Percentiles rank a stretch among this genome's conserved stretches.
Evolutionary conservation across 2,113 vertebrate species (phyloP).

Genomic region (Mirounga angustirostris): DNA sequence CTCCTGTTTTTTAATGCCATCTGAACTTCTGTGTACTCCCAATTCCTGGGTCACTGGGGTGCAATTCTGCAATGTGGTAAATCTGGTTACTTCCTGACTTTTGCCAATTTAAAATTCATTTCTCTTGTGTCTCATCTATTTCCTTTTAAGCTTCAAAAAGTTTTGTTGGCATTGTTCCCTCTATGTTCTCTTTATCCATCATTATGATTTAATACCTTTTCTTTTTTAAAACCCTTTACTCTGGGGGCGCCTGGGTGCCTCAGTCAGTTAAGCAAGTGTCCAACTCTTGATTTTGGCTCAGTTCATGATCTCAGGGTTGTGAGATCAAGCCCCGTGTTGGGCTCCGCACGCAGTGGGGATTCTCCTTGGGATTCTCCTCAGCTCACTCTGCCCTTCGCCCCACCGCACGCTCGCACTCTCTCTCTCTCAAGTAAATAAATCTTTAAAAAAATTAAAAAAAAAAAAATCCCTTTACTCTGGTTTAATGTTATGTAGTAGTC

Average conservation of each 20-base stretch:
- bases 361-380: neutral
- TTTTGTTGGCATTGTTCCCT: neutral
- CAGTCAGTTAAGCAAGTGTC: neutral
- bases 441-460: no score
- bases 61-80: neutral
- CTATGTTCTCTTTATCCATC: neutral
- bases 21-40: no score
- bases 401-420: no score
- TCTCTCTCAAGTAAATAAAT: no score
- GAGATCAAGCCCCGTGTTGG: neutral
- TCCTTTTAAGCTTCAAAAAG: neutral
- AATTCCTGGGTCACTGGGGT: neutral
- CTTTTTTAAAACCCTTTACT: neutral
- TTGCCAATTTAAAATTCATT: neutral
- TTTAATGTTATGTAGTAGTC: neutral
- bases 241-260: neutral
- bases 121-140: neutral
- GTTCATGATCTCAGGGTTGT: neutral
- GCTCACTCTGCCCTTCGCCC: neutral
- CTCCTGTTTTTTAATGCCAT: neutral
- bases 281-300: neutral
- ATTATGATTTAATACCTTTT: neutral
- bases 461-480: neutral
- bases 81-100: neutral
- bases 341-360: neutral